A percentile compares a stretch with the other conserved stretches of the same genome.
Conservation (phyloP, 2,797 vertebrate genomes). For the Rhinogobio ventralis region DNA sequence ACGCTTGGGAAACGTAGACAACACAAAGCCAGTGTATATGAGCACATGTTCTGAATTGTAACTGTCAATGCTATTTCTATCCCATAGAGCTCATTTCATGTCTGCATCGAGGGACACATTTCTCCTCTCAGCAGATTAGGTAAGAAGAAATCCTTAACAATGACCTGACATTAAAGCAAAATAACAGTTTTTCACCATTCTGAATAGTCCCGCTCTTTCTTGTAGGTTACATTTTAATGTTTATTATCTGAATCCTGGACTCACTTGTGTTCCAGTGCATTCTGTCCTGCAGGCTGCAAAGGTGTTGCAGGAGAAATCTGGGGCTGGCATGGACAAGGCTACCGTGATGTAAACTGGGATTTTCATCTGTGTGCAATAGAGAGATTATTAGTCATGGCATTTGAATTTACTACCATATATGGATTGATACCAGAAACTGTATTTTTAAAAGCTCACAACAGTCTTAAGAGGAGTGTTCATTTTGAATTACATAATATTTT, state of each 20-base stretch:
- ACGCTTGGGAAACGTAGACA: constrained; percentile 35
- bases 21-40: constrained; percentile 52
- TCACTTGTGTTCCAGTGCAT: constrained; percentile 76
- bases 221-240: constrained; percentile 23
- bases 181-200: background rate
- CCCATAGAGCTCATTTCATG: constrained; percentile 86
- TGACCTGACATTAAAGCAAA: background rate
- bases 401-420: constrained; percentile 13
- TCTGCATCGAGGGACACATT: constrained; percentile 85
- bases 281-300: constrained; percentile 88
- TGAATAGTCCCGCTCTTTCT: background rate
- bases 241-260: constrained; percentile 4
- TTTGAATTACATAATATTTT: background rate
- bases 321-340: constrained; percentile 83
- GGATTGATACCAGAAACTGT: background rate
- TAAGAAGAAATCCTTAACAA: constrained; percentile 64
- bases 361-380: background rate
- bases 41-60: constrained; percentile 34
- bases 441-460: background rate
- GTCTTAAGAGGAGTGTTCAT: background rate
- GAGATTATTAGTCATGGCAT: constrained; percentile 19
- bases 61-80: constrained; percentile 14
- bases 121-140: constrained; percentile 77
- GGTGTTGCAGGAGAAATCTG: constrained; percentile 84
- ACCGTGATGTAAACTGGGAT: constrained; percentile 84